phyloP scores from a whole-genome alignment of 1,140 invertebrate species.

The Mylabris phalerata region DNA sequence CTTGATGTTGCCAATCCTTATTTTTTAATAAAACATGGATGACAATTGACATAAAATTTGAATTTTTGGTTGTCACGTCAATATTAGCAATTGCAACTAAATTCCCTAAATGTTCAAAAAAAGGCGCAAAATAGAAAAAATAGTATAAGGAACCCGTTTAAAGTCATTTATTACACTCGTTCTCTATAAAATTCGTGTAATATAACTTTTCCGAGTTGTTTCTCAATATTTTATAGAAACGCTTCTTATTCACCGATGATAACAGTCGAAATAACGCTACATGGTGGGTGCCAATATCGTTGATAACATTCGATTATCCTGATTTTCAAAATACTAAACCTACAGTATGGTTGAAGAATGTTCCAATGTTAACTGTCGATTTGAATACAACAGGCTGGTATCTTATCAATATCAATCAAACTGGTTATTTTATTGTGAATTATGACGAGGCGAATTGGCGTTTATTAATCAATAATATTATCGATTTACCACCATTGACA shows the following conservation, averaged over 20 bases:
- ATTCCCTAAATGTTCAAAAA: too few species aligned
- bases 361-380: slow-evolving; percentile 19
- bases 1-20: too few species aligned
- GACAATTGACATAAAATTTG: too few species aligned
- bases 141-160: too few species aligned
- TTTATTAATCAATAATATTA: slow-evolving; percentile 51
- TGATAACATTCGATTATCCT: slow-evolving; percentile 40
- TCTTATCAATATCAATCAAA: slow-evolving; percentile 36
- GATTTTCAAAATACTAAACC: slow-evolving; percentile 39
- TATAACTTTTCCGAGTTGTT: too few species aligned
- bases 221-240: slow-evolving; percentile 39
- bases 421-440: slow-evolving; percentile 64
- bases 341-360: slow-evolving; percentile 34
- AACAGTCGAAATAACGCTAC: slow-evolving; percentile 25
- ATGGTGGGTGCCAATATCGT: slow-evolving; percentile 55
- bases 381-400: slow-evolving; percentile 31
- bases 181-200: too few species aligned
- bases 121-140: too few species aligned
- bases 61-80: too few species aligned
- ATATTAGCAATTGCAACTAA: too few species aligned
- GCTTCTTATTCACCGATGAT: slow-evolving; percentile 43
- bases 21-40: too few species aligned
- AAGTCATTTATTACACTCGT: too few species aligned
- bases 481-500: slow-evolving; percentile 49
- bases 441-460: slow-evolving; percentile 65